Percentiles rank a stretch among this genome's conserved stretches.
These are phyloP conservation scores for Drosophila orena DNA, from an alignment of 1,140 invertebrate species.

Conservation along the genomic window DNA sequence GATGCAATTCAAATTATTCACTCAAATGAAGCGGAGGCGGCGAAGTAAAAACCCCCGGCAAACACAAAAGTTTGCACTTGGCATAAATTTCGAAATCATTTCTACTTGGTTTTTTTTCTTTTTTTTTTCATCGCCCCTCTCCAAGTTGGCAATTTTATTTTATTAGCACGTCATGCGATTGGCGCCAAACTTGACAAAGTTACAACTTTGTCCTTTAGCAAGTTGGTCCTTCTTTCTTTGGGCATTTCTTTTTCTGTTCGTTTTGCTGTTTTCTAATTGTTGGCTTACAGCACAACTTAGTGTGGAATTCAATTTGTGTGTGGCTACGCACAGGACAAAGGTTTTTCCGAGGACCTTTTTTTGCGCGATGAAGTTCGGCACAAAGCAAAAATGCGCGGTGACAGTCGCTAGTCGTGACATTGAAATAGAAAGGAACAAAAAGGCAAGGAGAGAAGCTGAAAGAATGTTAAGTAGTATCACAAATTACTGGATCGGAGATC, in stretches of 20 bases:
- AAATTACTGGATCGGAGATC: slow-evolving; percentile 14
- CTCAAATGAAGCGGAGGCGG: slow-evolving; percentile 72
- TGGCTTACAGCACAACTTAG: slow-evolving; percentile 79
- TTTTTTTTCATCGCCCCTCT: neutral
- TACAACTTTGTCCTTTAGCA: slow-evolving; percentile 68
- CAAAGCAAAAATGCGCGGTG: slow-evolving; percentile 82
- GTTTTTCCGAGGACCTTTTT: slow-evolving; percentile 13
- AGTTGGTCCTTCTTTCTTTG: slow-evolving; percentile 38
- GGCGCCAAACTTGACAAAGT: slow-evolving; percentile 81
- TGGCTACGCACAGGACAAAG: slow-evolving; percentile 18
- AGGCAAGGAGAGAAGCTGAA: slow-evolving; percentile 8
- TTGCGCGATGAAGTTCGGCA: slow-evolving; percentile 58
- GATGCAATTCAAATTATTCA: slow-evolving; percentile 83
- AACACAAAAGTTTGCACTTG: slow-evolving; percentile 81
- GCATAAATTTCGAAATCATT: slow-evolving; percentile 66
- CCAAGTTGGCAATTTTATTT: slow-evolving; percentile 65
- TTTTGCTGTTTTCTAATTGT: slow-evolving; percentile 83
- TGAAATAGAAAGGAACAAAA: slow-evolving; percentile 48
- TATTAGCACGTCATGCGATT: slow-evolving; percentile 82
- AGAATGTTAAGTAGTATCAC: slow-evolving; percentile 43
- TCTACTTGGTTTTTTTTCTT: neutral
- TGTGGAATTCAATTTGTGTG: slow-evolving; percentile 78
- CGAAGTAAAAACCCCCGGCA: slow-evolving; percentile 28
- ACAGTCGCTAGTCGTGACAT: slow-evolving; percentile 72
- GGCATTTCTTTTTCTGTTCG: slow-evolving; percentile 46